Percentiles rank a stretch among this genome's conserved stretches.
Evolutionary conservation across 2,888 invertebrate species (phyloP).

Genomic region (Ornithoptera priamus): DNA sequence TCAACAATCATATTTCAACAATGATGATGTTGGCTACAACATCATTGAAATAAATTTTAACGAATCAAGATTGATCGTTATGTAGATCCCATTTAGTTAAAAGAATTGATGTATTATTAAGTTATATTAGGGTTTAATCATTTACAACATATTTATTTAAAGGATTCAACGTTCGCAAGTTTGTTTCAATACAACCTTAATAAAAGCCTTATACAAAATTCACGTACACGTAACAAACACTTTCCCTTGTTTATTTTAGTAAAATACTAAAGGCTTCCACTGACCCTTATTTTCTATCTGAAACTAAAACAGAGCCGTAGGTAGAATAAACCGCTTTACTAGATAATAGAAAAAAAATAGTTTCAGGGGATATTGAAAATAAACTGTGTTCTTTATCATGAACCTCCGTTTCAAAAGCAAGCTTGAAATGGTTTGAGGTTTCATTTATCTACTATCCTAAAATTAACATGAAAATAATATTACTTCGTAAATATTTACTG

Average conservation of each 20-base stretch:
- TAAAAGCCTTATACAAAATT: constrained; percentile 4
- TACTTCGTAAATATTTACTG: neutral
- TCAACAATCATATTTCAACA: too few species aligned
- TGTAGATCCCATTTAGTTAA: too few species aligned
- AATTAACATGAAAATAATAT: neutral
- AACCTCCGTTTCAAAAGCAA: constrained; percentile 52
- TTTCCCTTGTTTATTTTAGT: constrained; percentile 22
- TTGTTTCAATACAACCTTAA: neutral
- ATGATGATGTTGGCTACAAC: too few species aligned
- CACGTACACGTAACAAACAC: constrained; percentile 7
- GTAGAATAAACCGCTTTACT: constrained; percentile 35
- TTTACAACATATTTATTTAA: neutral
- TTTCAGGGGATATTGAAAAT: constrained; percentile 7
- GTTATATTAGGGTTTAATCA: too few species aligned
- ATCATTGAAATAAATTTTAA: too few species aligned
- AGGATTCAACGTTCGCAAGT: neutral
- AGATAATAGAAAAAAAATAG: constrained; percentile 40
- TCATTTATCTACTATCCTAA: neutral
- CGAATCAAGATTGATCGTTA: too few species aligned
- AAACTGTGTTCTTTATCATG: constrained; percentile 45
- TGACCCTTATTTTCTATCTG: constrained; percentile 32
- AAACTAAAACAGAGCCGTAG: constrained; percentile 36
- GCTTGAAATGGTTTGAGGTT: constrained; percentile 1
- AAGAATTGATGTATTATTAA: too few species aligned
- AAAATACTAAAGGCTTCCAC: constrained; percentile 16